Conservation (phyloP, 2,888 invertebrate genomes). For the Spodoptera exigua region DNA sequence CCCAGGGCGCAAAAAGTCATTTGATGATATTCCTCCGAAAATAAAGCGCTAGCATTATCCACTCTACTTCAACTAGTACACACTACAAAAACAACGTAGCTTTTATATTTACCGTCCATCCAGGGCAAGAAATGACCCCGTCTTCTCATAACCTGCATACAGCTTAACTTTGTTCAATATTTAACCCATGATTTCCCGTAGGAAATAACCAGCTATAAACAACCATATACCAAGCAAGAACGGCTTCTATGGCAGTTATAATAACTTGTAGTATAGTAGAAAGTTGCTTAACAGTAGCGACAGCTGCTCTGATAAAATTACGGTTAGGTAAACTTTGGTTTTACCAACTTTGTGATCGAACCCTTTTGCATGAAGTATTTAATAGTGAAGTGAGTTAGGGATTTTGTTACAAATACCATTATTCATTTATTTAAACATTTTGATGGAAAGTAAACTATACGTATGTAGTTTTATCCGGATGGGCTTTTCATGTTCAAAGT, state of each 20-base stretch:
- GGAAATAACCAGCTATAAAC: constrained; percentile 40
- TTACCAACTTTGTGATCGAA: constrained; percentile 45
- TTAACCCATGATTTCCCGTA: constrained; percentile 41
- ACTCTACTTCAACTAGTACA: too few relatives aligned
- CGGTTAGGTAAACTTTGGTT: constrained; percentile 38
- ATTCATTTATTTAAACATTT: constrained; percentile 13
- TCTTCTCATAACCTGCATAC: constrained; percentile 21
- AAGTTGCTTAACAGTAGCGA: constrained; percentile 22
- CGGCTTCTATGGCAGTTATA: constrained; percentile 13
- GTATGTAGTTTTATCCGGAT: background rate
- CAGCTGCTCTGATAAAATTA: constrained; percentile 40
- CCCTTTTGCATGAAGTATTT: constrained; percentile 40
- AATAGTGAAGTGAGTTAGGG: constrained; percentile 19
- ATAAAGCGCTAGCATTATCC: too few relatives aligned
- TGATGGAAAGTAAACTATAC: constrained; percentile 1
- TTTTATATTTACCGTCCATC: constrained; percentile 5
- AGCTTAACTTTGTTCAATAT: constrained; percentile 35
- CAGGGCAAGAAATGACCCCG: constrained; percentile 5
- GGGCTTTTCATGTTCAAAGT: too few relatives aligned
- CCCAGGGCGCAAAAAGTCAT: too few relatives aligned
- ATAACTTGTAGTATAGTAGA: constrained; percentile 4
- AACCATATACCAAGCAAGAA: constrained; percentile 16
- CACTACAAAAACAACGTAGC: too few relatives aligned
- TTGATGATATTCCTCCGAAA: too few relatives aligned
- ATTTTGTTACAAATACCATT: constrained; percentile 9